phyloP scores from a whole-genome alignment of 2,888 invertebrate genomes.

The Venusia cambrica region DNA sequence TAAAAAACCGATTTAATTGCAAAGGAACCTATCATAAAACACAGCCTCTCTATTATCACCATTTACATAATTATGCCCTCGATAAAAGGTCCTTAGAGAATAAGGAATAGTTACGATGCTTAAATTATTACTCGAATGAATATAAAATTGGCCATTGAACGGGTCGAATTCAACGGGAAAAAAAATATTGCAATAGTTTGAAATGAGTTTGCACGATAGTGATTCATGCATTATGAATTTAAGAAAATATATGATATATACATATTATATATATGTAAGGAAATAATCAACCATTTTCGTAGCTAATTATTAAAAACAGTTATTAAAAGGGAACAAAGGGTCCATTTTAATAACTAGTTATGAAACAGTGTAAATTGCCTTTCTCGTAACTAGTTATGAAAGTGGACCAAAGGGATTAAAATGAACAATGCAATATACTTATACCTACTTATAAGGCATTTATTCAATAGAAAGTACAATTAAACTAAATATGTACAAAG shows the following conservation, averaged over 20 bases:
- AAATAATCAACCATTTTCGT: too few species aligned
- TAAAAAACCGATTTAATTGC: slow-evolving; percentile 19
- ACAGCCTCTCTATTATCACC: slow-evolving; percentile 35
- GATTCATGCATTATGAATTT: slow-evolving; percentile 3
- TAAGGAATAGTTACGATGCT: slow-evolving; percentile 38
- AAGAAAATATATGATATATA: neutral
- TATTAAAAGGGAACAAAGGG: too few species aligned
- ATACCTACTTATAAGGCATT: too few species aligned
- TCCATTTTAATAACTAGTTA: too few species aligned
- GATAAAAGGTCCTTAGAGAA: slow-evolving; percentile 39
- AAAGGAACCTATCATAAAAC: slow-evolving; percentile 35
- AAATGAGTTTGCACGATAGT: slow-evolving; percentile 24
- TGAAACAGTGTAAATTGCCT: too few species aligned
- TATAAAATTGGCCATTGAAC: slow-evolving; percentile 54
- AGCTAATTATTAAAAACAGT: too few species aligned
- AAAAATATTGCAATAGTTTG: slow-evolving; percentile 42
- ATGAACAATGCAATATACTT: too few species aligned
- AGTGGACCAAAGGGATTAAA: too few species aligned
- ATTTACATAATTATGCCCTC: slow-evolving; percentile 60
- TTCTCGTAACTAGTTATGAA: too few species aligned
- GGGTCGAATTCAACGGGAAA: too few species aligned
- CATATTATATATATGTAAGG: neutral
- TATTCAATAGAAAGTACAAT: too few species aligned
- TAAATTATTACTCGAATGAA: slow-evolving; percentile 54
- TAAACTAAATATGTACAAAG: too few species aligned